phyloP scores from a whole-genome alignment of 2,113 vertebrate species.

The Tamias sibiricus region DNA sequence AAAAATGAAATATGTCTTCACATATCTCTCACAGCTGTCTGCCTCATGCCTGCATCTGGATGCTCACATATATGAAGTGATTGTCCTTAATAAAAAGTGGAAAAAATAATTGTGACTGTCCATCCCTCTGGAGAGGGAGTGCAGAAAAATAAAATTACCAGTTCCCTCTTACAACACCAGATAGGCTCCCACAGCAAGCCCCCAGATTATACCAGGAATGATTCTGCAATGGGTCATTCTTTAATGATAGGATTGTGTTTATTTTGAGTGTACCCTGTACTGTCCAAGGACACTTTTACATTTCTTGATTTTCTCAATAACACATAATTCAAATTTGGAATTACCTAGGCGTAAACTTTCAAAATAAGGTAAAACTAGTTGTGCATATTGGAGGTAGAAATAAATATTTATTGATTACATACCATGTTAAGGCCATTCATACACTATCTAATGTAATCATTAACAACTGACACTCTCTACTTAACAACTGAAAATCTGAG shows the following conservation, averaged over 20 bases:
- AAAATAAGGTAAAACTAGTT: neutral
- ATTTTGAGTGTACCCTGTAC: neutral
- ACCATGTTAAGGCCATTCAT: neutral
- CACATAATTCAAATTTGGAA: neutral
- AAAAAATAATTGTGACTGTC: neutral
- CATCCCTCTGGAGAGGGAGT: neutral
- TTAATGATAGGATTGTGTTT: neutral
- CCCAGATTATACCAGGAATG: neutral
- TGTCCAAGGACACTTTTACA: neutral
- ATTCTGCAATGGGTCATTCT: neutral
- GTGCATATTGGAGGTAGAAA: neutral
- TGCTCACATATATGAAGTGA: neutral
- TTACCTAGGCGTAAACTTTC: neutral
- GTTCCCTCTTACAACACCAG: neutral
- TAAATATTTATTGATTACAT: neutral
- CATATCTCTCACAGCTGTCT: slow-evolving; percentile 79
- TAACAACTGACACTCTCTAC: neutral
- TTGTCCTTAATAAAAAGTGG: slow-evolving; percentile 32
- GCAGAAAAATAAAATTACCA: neutral
- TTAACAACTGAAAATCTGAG: neutral
- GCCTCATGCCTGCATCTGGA: slow-evolving; percentile 64
- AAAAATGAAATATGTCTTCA: slow-evolving; percentile 90
- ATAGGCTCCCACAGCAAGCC: neutral
- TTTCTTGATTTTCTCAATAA: neutral
- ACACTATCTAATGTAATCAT: neutral